phyloP scores from a whole-genome alignment of 1,140 invertebrate genomes.

The Brachionus manjavacas region DNA sequence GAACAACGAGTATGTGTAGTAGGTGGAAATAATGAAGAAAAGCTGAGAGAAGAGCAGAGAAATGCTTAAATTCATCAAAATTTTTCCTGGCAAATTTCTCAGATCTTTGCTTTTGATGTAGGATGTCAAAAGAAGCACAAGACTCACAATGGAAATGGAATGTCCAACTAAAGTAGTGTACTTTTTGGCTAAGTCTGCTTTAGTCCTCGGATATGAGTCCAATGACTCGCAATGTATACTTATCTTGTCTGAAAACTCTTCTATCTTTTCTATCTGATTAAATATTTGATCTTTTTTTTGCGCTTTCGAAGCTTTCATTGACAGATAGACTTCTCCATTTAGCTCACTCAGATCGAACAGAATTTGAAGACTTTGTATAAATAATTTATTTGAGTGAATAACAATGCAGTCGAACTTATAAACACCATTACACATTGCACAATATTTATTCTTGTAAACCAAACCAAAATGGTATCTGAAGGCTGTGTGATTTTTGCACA shows the following conservation, averaged over 20 bases:
- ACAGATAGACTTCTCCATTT: neutral
- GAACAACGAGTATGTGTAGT: neutral
- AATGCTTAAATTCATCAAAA: conserved; percentile 21
- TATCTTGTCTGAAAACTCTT: neutral
- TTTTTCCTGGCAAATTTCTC: conserved; percentile 34
- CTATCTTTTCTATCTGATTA: neutral
- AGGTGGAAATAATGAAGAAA: neutral
- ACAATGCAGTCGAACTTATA: neutral
- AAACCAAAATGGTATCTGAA: neutral
- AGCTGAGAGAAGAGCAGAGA: neutral
- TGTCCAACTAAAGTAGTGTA: neutral
- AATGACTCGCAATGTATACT: neutral
- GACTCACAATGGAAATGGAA: neutral
- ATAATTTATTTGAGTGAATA: neutral
- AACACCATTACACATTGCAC: neutral
- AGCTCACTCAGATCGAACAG: neutral
- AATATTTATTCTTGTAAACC: neutral
- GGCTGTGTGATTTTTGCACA: neutral
- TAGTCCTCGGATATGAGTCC: neutral
- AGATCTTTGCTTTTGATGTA: neutral
- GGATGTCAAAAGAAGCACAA: neutral
- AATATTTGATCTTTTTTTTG: neutral
- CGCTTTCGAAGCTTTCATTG: neutral
- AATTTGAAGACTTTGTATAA: neutral
- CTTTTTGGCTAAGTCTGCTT: neutral